phyloP scores from a whole-genome alignment of 2,797 vertebrate genomes.

The Linurgus olivaceus region DNA sequence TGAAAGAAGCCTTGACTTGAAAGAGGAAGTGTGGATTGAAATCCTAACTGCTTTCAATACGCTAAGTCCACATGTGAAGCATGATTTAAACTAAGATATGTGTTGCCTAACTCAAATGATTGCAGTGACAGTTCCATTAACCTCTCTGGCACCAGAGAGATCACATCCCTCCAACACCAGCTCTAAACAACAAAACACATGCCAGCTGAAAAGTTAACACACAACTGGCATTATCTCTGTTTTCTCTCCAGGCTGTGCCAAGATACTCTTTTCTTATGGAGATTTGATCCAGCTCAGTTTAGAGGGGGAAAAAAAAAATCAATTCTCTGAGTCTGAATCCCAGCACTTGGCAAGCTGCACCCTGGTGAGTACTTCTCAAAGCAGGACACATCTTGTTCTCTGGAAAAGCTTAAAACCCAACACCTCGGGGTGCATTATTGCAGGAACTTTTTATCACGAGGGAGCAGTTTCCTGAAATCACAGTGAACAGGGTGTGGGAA shows the following conservation, averaged over 20 bases:
- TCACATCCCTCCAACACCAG: slow-evolving; percentile 1
- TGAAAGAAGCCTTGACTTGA: slow-evolving; percentile 23
- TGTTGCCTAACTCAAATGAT: slow-evolving; percentile 23
- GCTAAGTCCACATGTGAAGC: slow-evolving; percentile 41
- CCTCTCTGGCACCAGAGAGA: slow-evolving; percentile 2
- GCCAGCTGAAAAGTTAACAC: slow-evolving; percentile 25
- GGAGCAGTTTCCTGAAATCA: slow-evolving; percentile 54
- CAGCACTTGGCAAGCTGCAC: slow-evolving; percentile 11
- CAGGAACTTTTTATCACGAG: slow-evolving; percentile 24
- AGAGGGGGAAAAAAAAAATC: rapidly evolving
- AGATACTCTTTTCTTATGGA: background rate
- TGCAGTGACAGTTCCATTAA: slow-evolving; percentile 21
- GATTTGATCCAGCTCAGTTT: slow-evolving; percentile 21
- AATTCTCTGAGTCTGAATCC: background rate
- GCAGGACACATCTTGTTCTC: slow-evolving; percentile 44
- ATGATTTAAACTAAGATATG: slow-evolving; percentile 29
- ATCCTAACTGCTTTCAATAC: slow-evolving; percentile 7
- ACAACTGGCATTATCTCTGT: background rate
- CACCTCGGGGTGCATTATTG: slow-evolving; percentile 34
- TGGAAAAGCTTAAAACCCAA: slow-evolving; percentile 52
- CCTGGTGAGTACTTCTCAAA: background rate
- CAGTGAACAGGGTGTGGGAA: background rate
- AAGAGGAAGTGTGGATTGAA: slow-evolving; percentile 42
- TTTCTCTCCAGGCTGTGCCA: slow-evolving; percentile 30
- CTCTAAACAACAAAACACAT: slow-evolving; percentile 1